Evolutionary conservation across 92 coral and sea anemone species (phyloP), one percentile per base, ranked within the genome.

Genomic region (Palythoa grandis): DNA sequence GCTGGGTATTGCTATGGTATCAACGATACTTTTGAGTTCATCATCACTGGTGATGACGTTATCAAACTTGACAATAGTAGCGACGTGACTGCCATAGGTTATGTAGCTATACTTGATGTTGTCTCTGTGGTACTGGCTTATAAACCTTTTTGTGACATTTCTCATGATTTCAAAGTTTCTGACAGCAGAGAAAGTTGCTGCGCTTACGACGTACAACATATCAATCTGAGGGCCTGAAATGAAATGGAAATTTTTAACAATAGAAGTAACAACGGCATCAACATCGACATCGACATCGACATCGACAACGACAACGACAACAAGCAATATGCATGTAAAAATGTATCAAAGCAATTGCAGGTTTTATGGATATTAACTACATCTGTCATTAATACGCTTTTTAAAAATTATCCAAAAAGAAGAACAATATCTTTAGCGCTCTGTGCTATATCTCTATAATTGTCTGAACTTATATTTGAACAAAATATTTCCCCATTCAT

Each of bases 151-250:
- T 5, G 82, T 77, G 24, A 77, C 67, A 8, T 77, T 53, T 52
- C 53, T 77, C 82, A 77, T 77, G 12, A 38, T 56, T 56, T 77
- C 24, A 12, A 77, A 77, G 25, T 77, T 56, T 24, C 16, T 38
- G 25, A 60, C 23, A 0, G 82, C 68, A 14, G 69, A 16, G 11
- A 52, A 13, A 53, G 65, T 7, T 54, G 82, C 82, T 15, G 82
- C 82, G 19, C 37, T 77, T 3, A 77, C 29, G 2, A 77, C 50
- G 69, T 52, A 37, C 24, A 60, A 7, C 22, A 77, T 77, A 40
- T 77, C 82, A 16, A 77, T 77, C 38, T 6, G 82, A 53, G 82
- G 82, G 24, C 82, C 82, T 77, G 47, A 25, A 72, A 11, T n/a
- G 3, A 52, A 75, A 50, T 1, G 16, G 53, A 6, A 1, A 11